Percentiles rank a stretch among this genome's conserved stretches.
Evolutionary conservation across 1,140 invertebrate genomes (phyloP).

Genomic region (Drosophila eugracilis): DNA sequence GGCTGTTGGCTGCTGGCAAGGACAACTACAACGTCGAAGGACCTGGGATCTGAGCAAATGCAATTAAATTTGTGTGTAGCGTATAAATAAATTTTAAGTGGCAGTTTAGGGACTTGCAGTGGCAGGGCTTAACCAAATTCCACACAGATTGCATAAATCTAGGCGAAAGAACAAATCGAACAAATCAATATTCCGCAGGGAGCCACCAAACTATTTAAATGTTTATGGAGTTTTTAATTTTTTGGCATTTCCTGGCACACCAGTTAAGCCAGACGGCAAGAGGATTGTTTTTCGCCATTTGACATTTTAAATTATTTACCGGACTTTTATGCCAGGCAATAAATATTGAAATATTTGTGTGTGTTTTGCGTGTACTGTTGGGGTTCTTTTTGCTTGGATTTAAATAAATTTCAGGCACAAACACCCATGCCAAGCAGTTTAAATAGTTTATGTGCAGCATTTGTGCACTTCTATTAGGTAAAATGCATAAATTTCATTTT

Average conservation of each 20-base stretch:
- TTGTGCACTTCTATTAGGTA: constrained; percentile 56
- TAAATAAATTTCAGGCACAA: constrained; percentile 42
- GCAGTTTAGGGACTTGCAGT: constrained; percentile 36
- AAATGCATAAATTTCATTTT: constrained; percentile 77
- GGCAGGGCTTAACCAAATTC: constrained; percentile 11
- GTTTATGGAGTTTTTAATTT: constrained; percentile 33
- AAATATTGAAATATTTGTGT: constrained; percentile 54
- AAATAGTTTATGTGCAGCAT: constrained; percentile 58
- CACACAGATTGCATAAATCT: constrained; percentile 45
- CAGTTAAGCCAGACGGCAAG: constrained; percentile 19
- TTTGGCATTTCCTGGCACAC: constrained; percentile 21
- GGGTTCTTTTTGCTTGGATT: constrained; percentile 38
- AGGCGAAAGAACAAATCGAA: constrained; percentile 17
- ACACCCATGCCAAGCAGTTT: constrained; percentile 24
- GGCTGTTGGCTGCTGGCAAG: constrained; percentile 20
- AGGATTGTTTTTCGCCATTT: constrained; percentile 50
- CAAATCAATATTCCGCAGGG: constrained; percentile 49
- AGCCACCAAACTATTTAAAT: constrained; percentile 33
- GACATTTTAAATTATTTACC: constrained; percentile 54
- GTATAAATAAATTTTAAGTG: constrained; percentile 65
- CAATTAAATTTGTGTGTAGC: constrained; percentile 63
- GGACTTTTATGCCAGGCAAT: constrained; percentile 30
- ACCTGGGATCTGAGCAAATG: constrained; percentile 30
- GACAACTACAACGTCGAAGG: constrained; percentile 29
- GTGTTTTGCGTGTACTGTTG: constrained; percentile 33